phyloP scores from a whole-genome alignment of 2,113 vertebrate species.

The Boulengeromyrus knoepffleri region DNA sequence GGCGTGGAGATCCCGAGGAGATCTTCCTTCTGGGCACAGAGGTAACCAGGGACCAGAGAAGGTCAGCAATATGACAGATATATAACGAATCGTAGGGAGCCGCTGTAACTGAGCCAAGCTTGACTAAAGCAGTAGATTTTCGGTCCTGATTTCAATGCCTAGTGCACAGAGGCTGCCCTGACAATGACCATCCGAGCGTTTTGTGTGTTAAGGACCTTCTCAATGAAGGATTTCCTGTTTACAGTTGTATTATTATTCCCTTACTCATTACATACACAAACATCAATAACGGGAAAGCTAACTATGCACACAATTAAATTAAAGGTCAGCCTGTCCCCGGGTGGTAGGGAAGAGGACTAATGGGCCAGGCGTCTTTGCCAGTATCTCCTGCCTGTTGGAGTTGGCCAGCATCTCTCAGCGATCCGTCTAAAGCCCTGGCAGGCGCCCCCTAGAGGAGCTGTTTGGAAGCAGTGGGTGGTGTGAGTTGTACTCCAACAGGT shows the following conservation, averaged over 20 bases:
- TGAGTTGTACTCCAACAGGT: not conserved
- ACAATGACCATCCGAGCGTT: not conserved
- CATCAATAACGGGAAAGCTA: not conserved
- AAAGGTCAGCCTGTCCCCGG: not conserved
- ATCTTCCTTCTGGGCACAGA: not conserved
- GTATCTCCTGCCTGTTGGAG: not conserved
- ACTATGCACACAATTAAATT: not conserved
- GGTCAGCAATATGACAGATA: not conserved
- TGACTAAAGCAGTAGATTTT: not conserved
- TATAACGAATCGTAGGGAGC: not conserved
- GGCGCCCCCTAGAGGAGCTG: not conserved
- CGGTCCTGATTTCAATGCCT: not conserved
- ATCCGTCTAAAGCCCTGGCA: not conserved
- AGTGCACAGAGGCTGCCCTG: not conserved
- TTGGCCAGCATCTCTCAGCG: not conserved
- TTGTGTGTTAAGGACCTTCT: not conserved
- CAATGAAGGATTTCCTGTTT: not conserved
- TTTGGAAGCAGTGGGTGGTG: not conserved
- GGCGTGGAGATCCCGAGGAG: not conserved
- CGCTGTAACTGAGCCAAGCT: not conserved
- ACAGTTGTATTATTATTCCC: not conserved
- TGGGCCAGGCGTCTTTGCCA: not conserved
- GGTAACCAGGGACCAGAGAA: not conserved
- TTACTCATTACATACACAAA: not conserved
- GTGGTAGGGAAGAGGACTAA: not conserved